These are phyloP conservation scores for Allophyes oxyacanthae DNA, from an alignment of 2,888 invertebrate species.

Conservation along the genomic window DNA sequence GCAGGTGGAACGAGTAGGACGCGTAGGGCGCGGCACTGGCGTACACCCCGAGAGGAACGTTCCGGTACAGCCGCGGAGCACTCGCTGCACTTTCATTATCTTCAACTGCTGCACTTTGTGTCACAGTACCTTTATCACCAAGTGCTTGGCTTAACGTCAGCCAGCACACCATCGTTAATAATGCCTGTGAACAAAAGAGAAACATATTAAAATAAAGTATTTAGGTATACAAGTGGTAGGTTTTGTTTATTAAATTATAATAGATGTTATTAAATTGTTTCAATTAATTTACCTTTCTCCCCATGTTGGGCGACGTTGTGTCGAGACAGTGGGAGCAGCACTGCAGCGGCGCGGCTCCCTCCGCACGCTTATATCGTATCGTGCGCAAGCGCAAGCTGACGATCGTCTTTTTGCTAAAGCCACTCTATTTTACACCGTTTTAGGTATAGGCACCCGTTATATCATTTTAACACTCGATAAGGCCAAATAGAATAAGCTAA, in stretches of 20 bases:
- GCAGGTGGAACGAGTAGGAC: constrained; percentile 77
- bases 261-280: constrained; percentile 21
- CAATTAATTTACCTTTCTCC: constrained; percentile 78
- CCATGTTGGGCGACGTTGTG: constrained; percentile 75
- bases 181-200: constrained; percentile 70
- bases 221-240: constrained; percentile 6
- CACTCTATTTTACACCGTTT: constrained; percentile 54
- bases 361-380: constrained; percentile 75
- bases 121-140: constrained; percentile 61
- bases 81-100: constrained; percentile 77
- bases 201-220: constrained; percentile 34
- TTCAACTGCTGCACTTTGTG: constrained; percentile 60
- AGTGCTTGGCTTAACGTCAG: constrained; percentile 65
- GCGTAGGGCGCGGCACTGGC: constrained; percentile 79
- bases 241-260: not conserved
- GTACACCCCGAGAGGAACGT: constrained; percentile 74
- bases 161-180: constrained; percentile 73
- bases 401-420: constrained; percentile 59
- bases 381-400: constrained; percentile 60
- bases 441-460: constrained; percentile 62
- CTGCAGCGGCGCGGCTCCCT: constrained; percentile 75
- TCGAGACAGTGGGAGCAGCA: constrained; percentile 76
- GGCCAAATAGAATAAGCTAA: constrained; percentile 45
- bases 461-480: constrained; percentile 59
- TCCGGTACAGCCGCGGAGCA: constrained; percentile 75